A percentile compares a stretch with the other conserved stretches of the same genome.
These are phyloP conservation scores for Sogatella furcifera DNA, from an alignment of 1,140 invertebrate species.

Conservation along the genomic window DNA sequence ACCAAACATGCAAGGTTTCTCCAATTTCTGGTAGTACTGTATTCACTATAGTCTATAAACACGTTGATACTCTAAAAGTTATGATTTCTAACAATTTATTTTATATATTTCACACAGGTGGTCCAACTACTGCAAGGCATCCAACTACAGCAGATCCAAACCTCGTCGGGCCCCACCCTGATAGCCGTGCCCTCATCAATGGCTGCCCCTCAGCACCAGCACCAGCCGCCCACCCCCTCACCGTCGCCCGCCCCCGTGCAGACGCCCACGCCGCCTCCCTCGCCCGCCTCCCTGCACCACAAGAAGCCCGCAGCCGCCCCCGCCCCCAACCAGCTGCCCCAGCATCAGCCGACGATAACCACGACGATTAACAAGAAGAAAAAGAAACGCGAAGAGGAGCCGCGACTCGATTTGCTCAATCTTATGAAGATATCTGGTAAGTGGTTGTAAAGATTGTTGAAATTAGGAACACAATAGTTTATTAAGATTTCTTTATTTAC, in stretches of 20 bases:
- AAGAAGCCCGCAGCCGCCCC: background rate
- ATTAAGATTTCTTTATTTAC: background rate
- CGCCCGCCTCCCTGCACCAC: slow-evolving; percentile 10
- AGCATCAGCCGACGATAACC: slow-evolving; percentile 7
- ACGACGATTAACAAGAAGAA: slow-evolving; percentile 36
- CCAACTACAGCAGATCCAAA: slow-evolving; percentile 39
- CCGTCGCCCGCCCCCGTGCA: slow-evolving; percentile 33
- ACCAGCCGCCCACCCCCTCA: slow-evolving; percentile 11
- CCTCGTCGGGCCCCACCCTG: slow-evolving; percentile 36
- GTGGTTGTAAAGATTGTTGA: background rate
- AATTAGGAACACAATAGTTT: too few relatives aligned
- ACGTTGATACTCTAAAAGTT: too few relatives aligned
- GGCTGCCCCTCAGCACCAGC: slow-evolving; percentile 9
- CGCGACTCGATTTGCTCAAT: slow-evolving; percentile 40
- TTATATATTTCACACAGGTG: slow-evolving; percentile 21
- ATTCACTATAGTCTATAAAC: too few relatives aligned
- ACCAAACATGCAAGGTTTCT: too few relatives aligned
- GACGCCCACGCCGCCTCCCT: slow-evolving; percentile 22
- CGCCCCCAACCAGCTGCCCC: slow-evolving; percentile 15
- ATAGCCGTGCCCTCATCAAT: slow-evolving; percentile 30
- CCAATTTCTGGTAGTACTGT: too few relatives aligned
- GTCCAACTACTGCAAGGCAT: slow-evolving; percentile 30
- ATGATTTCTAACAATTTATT: too few relatives aligned
- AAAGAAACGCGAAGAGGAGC: slow-evolving; percentile 41
- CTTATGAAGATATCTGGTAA: slow-evolving; percentile 44